Evolutionary conservation across 1,140 invertebrate genomes (phyloP).

Genomic region (Cotesia typhae): DNA sequence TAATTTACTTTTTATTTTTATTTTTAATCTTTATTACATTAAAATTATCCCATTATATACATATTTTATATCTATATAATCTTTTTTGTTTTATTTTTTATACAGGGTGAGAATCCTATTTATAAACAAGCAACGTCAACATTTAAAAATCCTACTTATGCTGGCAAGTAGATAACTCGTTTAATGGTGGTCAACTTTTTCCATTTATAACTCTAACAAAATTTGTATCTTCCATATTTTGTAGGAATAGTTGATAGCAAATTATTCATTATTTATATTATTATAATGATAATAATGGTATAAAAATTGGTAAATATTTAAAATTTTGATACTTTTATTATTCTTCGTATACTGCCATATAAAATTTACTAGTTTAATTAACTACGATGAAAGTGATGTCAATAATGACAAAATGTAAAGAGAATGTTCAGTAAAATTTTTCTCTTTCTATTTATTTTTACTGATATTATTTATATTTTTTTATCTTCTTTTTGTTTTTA

Average conservation of each 20-base stretch:
- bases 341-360: conserved; percentile 54
- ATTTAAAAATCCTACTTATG: conserved; percentile 98
- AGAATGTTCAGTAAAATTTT: not conserved
- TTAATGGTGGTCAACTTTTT: conserved; percentile 20
- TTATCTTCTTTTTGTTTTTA: conserved; percentile 27
- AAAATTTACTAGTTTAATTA: conserved; percentile 44
- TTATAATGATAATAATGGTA: conserved; percentile 28
- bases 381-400: not conserved
- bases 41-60: conserved; percentile 19
- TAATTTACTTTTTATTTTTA: conserved; percentile 65
- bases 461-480: conserved; percentile 16
- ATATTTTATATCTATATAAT: conserved; percentile 28
- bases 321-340: conserved; percentile 33
- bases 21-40: conserved; percentile 6
- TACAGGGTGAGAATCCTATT: conserved; percentile 96
- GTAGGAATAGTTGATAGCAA: no score
- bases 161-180: conserved; percentile 70
- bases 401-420: not conserved
- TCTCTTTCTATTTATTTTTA: no score
- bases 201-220: no score
- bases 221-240: no score
- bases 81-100: conserved; percentile 46
- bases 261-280: no score
- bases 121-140: conserved; percentile 99
- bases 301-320: conserved; percentile 20